These are phyloP conservation scores for Andrena bucephala DNA, from an alignment of 2,888 invertebrate genomes.

Conservation along the genomic window DNA sequence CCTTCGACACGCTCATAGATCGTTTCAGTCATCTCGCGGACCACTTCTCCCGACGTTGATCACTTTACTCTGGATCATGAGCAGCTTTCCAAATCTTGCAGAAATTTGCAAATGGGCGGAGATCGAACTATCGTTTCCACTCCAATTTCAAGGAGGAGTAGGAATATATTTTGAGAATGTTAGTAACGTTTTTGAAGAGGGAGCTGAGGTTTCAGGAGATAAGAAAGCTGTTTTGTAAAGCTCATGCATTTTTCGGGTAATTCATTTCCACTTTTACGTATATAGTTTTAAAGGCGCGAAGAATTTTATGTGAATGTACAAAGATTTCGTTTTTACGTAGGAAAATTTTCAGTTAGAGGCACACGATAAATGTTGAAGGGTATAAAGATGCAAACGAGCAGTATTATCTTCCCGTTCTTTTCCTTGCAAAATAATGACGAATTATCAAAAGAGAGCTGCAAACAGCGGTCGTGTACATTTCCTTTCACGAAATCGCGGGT, in stretches of 20 bases:
- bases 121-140: not conserved
- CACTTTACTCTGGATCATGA: not conserved
- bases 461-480: slow-evolving; percentile 29
- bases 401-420: not conserved
- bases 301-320: not conserved
- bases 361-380: not conserved
- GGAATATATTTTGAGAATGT: not conserved
- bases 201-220: not conserved
- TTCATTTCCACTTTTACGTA: not conserved
- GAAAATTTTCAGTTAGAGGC: not conserved
- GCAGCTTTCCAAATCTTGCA: not conserved
- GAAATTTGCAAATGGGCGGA: not conserved
- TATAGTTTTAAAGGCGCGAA: not conserved
- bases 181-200: not conserved
- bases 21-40: slow-evolving; percentile 3
- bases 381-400: not conserved
- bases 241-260: not conserved
- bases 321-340: not conserved
- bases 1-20: slow-evolving; percentile 33
- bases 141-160: too few species aligned
- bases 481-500: slow-evolving; percentile 38
- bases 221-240: not conserved
- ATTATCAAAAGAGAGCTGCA: slow-evolving; percentile 24
- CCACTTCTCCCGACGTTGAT: slow-evolving; percentile 3
- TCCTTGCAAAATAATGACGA: not conserved